Evolutionary conservation across 2,113 vertebrate genomes (phyloP), one percentile per base, ranked within the genome.

Genomic region (Callospermophilus lateralis): DNA sequence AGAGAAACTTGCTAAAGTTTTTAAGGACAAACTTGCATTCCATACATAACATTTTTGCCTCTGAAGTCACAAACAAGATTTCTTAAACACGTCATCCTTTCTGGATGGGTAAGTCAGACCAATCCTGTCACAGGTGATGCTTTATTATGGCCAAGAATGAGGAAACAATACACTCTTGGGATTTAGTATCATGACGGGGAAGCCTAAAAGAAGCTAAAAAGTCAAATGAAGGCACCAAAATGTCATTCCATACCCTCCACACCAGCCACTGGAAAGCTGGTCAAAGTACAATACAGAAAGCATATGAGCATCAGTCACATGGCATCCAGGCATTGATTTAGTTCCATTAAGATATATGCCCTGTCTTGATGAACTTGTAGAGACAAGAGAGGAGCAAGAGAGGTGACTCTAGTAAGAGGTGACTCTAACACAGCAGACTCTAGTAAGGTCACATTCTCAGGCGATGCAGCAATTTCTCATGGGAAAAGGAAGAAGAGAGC

Each of bases 91-190:
- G 4, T 65, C 74, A 67, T 24, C 84, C 70, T 15, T 83, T 94
- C 85, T 19, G 45, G 73, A 81, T 42, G 55, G 67, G 55, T 39
- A 74, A 72, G 42, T 95, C 65, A 93, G 34, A 42, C 26, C 13
- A 67, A 93, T 53, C 19, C 37, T 63, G 34, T 92, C 76, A 88
- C 5, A 51, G 20, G 32, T 28, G 53, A 90, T 61, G 32, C 22
- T 51, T 92, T 81, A 81, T 6, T 19, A 48, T 26, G 30, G 42
- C 48, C 37, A 89, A 76, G 58, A 95, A 81, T 67, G 68, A 94
- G 77, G 73, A 90, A 95, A 96, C 63, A 92, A 76, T 51, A 93
- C 15, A 88, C 67, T 72, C 84, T 48, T 77, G 80, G 72, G 85
- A 92, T 94, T 93, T 77, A 95, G 86, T 73, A 68, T 80, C 72